Conservation (phyloP, 2,113 vertebrate species). For the Hippocampus guttulatus region DNA sequence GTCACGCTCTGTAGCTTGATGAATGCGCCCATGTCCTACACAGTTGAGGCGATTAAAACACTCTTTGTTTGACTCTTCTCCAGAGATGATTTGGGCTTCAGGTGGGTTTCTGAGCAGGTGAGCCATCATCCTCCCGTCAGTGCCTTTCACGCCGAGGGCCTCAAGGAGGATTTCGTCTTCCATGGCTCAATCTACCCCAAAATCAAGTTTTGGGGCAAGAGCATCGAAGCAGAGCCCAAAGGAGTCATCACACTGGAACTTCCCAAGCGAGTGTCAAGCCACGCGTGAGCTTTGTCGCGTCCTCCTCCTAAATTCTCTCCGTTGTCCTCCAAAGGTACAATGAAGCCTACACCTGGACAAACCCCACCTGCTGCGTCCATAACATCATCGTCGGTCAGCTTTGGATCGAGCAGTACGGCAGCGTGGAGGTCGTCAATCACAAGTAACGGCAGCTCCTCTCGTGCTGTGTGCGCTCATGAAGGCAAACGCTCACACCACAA, state of each 20-base stretch:
- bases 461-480: slow-evolving; percentile 24
- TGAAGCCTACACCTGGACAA: slow-evolving; percentile 97
- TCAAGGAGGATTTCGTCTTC: slow-evolving; percentile 90
- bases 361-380: slow-evolving; percentile 95
- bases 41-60: no score
- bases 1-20: neutral
- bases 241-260: slow-evolving; percentile 96
- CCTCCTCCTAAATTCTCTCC: neutral
- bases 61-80: slow-evolving; percentile 6
- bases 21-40: neutral
- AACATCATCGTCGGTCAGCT: slow-evolving; percentile 97
- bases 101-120: slow-evolving; percentile 94
- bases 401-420: slow-evolving; percentile 98
- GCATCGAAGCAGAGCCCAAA: slow-evolving; percentile 94
- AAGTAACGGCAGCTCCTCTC: slow-evolving; percentile 74
- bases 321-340: slow-evolving; percentile 74
- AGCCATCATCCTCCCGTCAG: slow-evolving; percentile 97
- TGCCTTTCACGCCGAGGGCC: slow-evolving; percentile 93
- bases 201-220: slow-evolving; percentile 98
- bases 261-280: slow-evolving; percentile 80
- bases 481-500: slow-evolving; percentile 17
- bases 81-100: slow-evolving; percentile 95
- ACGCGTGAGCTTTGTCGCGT: neutral
- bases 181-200: slow-evolving; percentile 98
- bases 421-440: slow-evolving; percentile 93